Conservation (phyloP, 2,888 invertebrate genomes). For the Monoplex corrugatus region DNA sequence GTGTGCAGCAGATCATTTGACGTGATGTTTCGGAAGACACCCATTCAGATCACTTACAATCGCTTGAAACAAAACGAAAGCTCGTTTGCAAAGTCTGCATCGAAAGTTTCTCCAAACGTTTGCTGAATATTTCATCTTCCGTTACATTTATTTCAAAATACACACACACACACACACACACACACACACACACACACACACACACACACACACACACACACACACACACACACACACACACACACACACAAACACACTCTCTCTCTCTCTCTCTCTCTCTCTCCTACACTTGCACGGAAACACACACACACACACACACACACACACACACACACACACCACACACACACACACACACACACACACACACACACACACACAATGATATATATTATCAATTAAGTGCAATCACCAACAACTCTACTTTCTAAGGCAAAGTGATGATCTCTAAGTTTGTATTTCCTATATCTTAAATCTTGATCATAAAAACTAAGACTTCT, state of each 20-base stretch:
- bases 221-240: slow-evolving; percentile 1
- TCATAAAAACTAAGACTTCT: not conserved
- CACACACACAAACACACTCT: slow-evolving; percentile 3
- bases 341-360: not conserved
- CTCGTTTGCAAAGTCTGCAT: too few relatives aligned
- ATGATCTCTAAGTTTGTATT: not conserved
- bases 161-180: not conserved
- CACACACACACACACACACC: not conserved
- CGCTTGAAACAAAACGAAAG: too few relatives aligned
- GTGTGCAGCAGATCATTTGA: too few relatives aligned
- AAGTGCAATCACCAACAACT: not conserved
- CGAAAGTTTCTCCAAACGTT: too few relatives aligned
- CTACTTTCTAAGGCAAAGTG: slow-evolving; percentile 26
- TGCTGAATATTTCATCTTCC: too few relatives aligned
- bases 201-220: not conserved
- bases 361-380: not conserved
- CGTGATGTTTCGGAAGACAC: too few relatives aligned
- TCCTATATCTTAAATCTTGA: not conserved
- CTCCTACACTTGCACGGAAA: not conserved
- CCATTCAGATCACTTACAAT: too few relatives aligned
- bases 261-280: not conserved
- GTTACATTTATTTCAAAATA: too few relatives aligned
- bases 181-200: slow-evolving; percentile 28
- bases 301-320: not conserved
- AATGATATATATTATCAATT: not conserved